Evolutionary conservation across 2,888 invertebrate species (phyloP), one percentile per base, ranked within the genome.

Genomic region (Gastracanthus pulcherrimus): DNA sequence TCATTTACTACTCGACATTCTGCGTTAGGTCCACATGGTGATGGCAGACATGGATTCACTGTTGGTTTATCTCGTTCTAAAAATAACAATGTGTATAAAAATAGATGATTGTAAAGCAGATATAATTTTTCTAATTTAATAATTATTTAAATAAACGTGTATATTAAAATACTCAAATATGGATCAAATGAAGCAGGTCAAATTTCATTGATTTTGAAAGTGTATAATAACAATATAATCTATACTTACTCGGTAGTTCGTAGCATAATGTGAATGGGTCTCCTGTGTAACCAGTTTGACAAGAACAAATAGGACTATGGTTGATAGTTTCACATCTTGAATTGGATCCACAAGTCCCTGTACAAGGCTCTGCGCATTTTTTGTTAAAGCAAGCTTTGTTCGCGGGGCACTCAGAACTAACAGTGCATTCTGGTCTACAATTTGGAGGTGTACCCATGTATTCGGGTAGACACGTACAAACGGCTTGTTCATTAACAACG

Each of bases 261-360:
- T 92, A 90, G 87, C 94, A 94, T 62, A 90, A 89, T 62, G 93
- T 94, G 88, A 96, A 96, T 3, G 96, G 95, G 93, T 96, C 96
- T 23, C 97, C 97, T n/a, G 95, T 95, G 86, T 93, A 95, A 69
- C 94, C 94, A 23, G 93, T 91, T 84, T 94, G 94, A 88, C 97
- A 97, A 23, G 95, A 94, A 89, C 97, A 97, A 84, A 96, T 94
- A 2, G 97, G 97, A 89, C 96, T 96, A 88, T 97, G 97, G 86
- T 96, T 95, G 82, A 96, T 94, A 31, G 96, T 96, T 90, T 95
- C 94, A 86, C 97, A 97, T 78, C 94, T 93, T 7, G 97, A 95
- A 87, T 95, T 95, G 84, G 94, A 93, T 29, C 96, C 97, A 88
- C 97, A 97, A 48, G 95, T 94, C 69, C 95, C 96, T 2, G 94